Evolutionary conservation across 2,888 invertebrate species (phyloP).

Genomic region (Hyles lineata): DNA sequence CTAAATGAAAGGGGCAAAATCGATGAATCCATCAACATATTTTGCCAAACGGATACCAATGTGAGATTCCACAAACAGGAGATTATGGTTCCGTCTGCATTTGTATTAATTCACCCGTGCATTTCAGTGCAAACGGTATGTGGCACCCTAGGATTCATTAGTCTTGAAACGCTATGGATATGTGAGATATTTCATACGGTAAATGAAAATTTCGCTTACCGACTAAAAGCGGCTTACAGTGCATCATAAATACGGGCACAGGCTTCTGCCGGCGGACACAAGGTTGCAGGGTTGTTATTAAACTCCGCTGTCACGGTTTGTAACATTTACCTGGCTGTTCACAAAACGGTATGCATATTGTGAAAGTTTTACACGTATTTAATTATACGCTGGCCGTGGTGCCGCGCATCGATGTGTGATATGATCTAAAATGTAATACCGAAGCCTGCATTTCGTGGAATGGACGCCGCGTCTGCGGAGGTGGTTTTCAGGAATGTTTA

Average conservation of each 20-base stretch:
- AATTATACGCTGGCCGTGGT: not conserved
- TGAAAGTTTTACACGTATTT: constrained; percentile 23
- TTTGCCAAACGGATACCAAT: constrained; percentile 2
- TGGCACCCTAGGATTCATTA: constrained; percentile 3
- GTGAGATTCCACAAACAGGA: constrained; percentile 26
- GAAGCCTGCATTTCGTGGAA: not conserved
- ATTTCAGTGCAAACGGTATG: not conserved
- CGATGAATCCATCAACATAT: constrained; percentile 24
- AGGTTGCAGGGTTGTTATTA: constrained; percentile 7
- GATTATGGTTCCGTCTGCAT: constrained; percentile 23
- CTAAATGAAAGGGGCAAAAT: constrained; percentile 14
- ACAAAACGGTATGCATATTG: constrained; percentile 19
- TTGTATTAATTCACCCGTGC: constrained; percentile 9
- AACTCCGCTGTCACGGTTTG: not conserved
- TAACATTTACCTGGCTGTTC: constrained; percentile 15
- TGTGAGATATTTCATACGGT: constrained; percentile 12
- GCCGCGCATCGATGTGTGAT: constrained; percentile 6
- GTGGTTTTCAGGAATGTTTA: not conserved
- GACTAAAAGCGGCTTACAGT: constrained; percentile 12
- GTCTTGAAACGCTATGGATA: constrained; percentile 7
- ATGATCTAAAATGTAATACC: constrained; percentile 8
- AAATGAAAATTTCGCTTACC: constrained; percentile 15
- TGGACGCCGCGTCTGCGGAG: not conserved
- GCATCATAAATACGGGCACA: constrained; percentile 13
- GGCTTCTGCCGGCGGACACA: constrained; percentile 1